A percentile compares a stretch with the other conserved stretches of the same genome.
phyloP scores from a whole-genome alignment of 2,797 vertebrate species.

The Perodicticus potto region DNA sequence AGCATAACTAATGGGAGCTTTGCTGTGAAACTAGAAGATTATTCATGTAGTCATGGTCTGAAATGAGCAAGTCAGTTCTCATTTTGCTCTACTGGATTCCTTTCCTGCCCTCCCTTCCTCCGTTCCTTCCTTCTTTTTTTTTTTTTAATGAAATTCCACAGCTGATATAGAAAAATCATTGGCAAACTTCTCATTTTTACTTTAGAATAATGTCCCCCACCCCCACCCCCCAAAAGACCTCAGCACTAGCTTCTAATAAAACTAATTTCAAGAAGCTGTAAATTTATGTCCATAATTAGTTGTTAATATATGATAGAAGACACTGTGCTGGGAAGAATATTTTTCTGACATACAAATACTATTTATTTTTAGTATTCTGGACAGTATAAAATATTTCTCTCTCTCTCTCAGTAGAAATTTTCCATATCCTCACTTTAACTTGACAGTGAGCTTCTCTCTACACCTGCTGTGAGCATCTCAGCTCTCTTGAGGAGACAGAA shows the following conservation, averaged over 20 bases:
- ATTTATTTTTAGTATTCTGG: slow-evolving; percentile 70
- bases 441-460: slow-evolving; percentile 72
- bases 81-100: background rate
- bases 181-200: background rate
- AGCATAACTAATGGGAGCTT: slow-evolving; percentile 34
- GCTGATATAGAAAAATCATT: background rate
- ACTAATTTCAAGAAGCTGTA: slow-evolving; percentile 59
- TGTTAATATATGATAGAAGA: slow-evolving; percentile 76
- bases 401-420: slow-evolving; percentile 70
- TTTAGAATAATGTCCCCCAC: background rate
- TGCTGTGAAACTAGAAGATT: background rate
- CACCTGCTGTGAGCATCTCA: slow-evolving; percentile 52
- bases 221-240: background rate
- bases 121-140: background rate
- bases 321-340: slow-evolving; percentile 58
- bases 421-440: slow-evolving; percentile 75
- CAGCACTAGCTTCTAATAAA: slow-evolving; percentile 70
- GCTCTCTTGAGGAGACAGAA: slow-evolving; percentile 67
- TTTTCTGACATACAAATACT: slow-evolving; percentile 67
- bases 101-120: background rate
- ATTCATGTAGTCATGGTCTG: background rate
- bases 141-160: background rate
- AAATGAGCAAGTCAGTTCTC: background rate
- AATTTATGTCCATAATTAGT: slow-evolving; percentile 74
- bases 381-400: slow-evolving; percentile 74